Percentiles rank a stretch among this genome's conserved stretches.
These are phyloP conservation scores for Anguilla japonica DNA, from an alignment of 2,113 vertebrate genomes.

Conservation along the genomic window DNA sequence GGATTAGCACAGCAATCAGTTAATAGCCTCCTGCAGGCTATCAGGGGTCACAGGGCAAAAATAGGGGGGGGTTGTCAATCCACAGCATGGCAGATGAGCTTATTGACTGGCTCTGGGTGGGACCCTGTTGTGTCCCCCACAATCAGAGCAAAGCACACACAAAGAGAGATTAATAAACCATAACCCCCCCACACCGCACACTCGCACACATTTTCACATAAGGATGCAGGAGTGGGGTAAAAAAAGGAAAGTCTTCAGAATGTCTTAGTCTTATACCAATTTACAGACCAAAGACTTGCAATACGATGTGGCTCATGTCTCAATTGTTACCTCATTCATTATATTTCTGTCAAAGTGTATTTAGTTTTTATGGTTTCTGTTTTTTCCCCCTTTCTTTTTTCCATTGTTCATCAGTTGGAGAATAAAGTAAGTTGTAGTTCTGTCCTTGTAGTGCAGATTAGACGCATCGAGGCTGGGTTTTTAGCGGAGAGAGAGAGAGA, in stretches of 20 bases:
- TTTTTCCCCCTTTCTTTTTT: neutral
- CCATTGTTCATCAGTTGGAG: slow-evolving; percentile 8
- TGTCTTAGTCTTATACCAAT: neutral
- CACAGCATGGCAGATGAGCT: slow-evolving; percentile 5
- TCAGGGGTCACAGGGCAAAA: slow-evolving; percentile 6
- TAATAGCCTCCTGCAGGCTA: neutral
- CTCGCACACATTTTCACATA: neutral
- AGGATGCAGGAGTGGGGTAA: neutral
- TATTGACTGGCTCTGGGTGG: neutral
- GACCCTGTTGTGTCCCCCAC: neutral
- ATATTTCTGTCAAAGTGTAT: neutral
- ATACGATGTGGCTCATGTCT: neutral
- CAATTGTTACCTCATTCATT: neutral
- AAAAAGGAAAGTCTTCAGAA: neutral
- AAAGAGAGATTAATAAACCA: neutral
- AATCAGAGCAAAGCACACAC: neutral
- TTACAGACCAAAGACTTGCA: neutral
- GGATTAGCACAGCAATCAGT: slow-evolving; percentile 6
- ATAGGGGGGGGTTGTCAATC: slow-evolving; percentile 2
- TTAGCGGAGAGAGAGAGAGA: too few relatives aligned
- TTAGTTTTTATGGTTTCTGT: neutral
- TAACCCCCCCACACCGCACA: too few relatives aligned
- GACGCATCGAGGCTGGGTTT: neutral
- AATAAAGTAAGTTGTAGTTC: slow-evolving; percentile 16
- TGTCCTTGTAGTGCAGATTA: neutral